phyloP scores from a whole-genome alignment of 2,797 vertebrate species.

The Rhynchonycteris naso region DNA sequence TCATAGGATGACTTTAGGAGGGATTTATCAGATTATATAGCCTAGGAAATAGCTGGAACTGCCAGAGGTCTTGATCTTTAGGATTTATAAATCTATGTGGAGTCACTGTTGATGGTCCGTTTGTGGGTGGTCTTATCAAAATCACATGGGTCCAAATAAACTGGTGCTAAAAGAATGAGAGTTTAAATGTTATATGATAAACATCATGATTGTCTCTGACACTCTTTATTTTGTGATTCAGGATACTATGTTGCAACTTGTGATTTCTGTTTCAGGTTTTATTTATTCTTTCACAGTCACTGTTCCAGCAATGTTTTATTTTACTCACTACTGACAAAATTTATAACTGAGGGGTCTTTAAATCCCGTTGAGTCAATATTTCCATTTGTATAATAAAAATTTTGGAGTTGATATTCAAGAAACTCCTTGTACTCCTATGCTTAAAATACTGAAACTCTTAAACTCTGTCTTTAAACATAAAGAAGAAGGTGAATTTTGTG shows the following conservation, averaged over 20 bases:
- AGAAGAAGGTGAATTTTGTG: background rate
- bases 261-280: conserved; percentile 31
- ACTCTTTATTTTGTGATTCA: background rate
- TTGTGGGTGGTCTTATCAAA: background rate
- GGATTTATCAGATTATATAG: background rate
- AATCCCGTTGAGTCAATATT: background rate
- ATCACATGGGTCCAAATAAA: background rate
- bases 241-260: background rate
- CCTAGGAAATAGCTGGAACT: background rate
- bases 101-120: background rate
- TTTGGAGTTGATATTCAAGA: background rate
- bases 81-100: background rate
- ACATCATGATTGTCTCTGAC: background rate
- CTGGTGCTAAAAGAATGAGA: background rate
- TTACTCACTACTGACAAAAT: background rate
- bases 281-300: background rate
- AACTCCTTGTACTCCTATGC: background rate
- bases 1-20: background rate
- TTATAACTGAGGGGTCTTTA: background rate
- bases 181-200: background rate
- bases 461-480: conserved; percentile 8
- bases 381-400: background rate
- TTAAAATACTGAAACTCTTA: conserved; percentile 31
- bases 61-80: background rate
- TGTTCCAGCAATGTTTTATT: background rate